A percentile compares a stretch with the other conserved stretches of the same genome.
Evolutionary conservation across 2,113 vertebrate genomes (phyloP).

Genomic region (Mustelus asterias): DNA sequence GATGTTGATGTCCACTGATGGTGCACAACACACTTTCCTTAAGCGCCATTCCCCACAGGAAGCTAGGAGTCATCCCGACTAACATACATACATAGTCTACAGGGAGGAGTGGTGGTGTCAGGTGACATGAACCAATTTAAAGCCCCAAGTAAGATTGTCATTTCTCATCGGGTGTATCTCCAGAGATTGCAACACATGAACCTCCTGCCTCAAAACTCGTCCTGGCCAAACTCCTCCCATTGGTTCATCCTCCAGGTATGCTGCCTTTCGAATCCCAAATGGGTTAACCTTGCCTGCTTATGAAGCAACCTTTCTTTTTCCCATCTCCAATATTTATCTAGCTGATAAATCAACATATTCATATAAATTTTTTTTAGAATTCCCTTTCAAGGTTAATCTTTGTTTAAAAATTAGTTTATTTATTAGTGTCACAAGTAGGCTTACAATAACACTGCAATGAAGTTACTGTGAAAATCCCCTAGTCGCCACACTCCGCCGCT

Average conservation of each 20-base stretch:
- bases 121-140: neutral
- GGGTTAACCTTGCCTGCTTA: neutral
- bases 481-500: too few species aligned
- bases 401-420: too few species aligned
- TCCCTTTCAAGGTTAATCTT: neutral
- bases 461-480: too few species aligned
- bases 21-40: neutral
- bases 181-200: neutral
- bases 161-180: neutral
- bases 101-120: neutral
- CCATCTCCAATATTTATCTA: neutral
- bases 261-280: neutral
- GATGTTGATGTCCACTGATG: neutral
- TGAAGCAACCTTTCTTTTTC: neutral
- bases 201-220: neutral
- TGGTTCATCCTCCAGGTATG: neutral
- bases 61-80: neutral
- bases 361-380: neutral
- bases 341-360: neutral
- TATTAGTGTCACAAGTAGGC: too few species aligned
- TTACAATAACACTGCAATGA: too few species aligned
- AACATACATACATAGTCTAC: neutral
- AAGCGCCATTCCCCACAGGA: neutral
- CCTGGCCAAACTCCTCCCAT: neutral
- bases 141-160: neutral